Conservation (phyloP, 2,797 vertebrate species). For the Gallinago nigripennis region DNA sequence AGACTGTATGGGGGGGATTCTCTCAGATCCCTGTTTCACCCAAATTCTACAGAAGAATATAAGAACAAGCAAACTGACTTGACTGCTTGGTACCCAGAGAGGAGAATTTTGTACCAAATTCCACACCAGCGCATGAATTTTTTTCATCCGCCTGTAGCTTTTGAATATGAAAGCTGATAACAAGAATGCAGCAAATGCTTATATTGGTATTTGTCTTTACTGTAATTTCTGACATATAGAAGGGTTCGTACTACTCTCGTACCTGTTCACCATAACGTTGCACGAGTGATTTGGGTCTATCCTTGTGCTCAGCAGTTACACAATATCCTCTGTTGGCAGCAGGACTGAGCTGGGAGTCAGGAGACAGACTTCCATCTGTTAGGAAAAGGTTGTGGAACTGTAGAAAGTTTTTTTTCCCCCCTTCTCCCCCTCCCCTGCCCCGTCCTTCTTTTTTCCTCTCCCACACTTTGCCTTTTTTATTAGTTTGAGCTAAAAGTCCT, state of each 20-base stretch:
- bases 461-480: constrained; percentile 18
- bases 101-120: background rate
- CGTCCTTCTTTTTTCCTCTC: background rate
- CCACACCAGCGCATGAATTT: accelerated
- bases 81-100: background rate
- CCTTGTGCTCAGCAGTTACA: background rate
- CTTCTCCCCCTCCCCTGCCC: accelerated
- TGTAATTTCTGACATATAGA: accelerated
- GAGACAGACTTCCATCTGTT: constrained; percentile 15
- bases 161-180: background rate
- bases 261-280: background rate
- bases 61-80: background rate
- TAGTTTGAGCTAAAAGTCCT: constrained; percentile 12
- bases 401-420: background rate
- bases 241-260: background rate
- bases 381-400: background rate
- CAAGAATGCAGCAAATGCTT: background rate
- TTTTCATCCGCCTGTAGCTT: background rate
- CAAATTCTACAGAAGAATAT: background rate
- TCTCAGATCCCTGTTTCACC: background rate
- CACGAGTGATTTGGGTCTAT: background rate
- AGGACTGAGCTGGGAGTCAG: background rate
- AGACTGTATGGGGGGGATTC: too few relatives aligned
- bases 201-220: accelerated
- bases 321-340: background rate